Percentiles rank a stretch among this genome's conserved stretches.
These are phyloP conservation scores for Vidua macroura DNA, from an alignment of 2,113 vertebrate species.

Conservation along the genomic window DNA sequence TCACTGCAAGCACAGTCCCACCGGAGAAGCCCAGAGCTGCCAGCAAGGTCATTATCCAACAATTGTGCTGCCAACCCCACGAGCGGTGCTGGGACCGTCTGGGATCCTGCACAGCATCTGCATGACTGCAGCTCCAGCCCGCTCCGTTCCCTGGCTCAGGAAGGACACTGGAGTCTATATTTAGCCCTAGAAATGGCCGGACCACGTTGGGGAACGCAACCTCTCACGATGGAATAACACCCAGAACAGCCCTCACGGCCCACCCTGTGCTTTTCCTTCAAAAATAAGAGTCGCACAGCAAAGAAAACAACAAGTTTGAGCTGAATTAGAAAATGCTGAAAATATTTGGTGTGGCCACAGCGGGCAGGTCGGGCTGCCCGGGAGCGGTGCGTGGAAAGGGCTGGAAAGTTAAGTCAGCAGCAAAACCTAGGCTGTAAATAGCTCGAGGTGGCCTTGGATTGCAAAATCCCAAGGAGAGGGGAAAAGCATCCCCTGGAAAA, in stretches of 20 bases:
- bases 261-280: not conserved
- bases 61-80: not conserved
- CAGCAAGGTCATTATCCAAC: not conserved
- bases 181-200: not conserved
- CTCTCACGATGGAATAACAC: not conserved
- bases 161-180: not conserved
- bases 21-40: not conserved
- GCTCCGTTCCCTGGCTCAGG: not conserved
- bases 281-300: not conserved
- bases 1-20: not conserved
- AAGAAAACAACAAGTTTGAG: not conserved
- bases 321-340: not conserved
- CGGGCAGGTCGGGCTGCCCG: not conserved
- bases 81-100: not conserved
- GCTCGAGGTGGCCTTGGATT: not conserved
- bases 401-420: slow-evolving; percentile 16
- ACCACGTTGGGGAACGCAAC: not conserved
- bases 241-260: not conserved
- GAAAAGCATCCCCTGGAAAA: not conserved
- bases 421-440: slow-evolving; percentile 16
- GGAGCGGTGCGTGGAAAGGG: not conserved
- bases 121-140: not conserved
- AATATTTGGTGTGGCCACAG: not conserved
- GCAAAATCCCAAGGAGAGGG: not conserved
- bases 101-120: not conserved